These are phyloP conservation scores for Acleris cristana DNA, from an alignment of 2,888 invertebrate genomes.

Conservation along the genomic window DNA sequence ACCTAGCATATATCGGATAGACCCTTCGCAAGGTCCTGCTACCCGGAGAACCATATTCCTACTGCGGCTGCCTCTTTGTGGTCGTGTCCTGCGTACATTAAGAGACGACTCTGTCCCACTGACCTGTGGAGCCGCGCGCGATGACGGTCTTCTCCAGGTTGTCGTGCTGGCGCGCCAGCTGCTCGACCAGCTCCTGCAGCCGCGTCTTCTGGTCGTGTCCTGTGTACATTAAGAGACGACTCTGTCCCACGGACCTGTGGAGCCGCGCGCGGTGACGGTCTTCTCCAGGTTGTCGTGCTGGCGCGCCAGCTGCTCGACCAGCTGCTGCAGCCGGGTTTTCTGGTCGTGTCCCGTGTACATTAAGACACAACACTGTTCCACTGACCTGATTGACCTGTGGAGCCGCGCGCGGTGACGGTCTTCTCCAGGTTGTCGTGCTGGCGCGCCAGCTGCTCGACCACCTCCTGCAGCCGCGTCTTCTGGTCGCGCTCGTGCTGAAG, in stretches of 20 bases:
- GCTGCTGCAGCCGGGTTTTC: conserved; percentile 94
- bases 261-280: conserved; percentile 89
- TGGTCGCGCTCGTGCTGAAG: conserved; percentile 98
- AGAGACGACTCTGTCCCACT: conserved; percentile 45
- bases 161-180: conserved; percentile 98
- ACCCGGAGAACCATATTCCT: conserved; percentile 86
- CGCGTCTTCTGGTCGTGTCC: conserved; percentile 94
- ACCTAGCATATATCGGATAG: too few species aligned
- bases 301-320: conserved; percentile 92
- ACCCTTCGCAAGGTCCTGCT: too few species aligned
- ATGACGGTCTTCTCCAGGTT: conserved; percentile 96
- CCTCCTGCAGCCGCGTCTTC: conserved; percentile 95
- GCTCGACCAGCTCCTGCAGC: conserved; percentile 91
- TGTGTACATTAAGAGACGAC: not conserved
- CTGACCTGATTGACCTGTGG: conserved; percentile 78
- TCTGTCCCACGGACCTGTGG: conserved; percentile 65
- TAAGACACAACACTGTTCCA: conserved; percentile 23
- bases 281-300: conserved; percentile 98
- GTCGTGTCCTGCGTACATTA: conserved; percentile 82
- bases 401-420: conserved; percentile 89
- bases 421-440: conserved; percentile 98
- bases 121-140: conserved; percentile 83
- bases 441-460: conserved; percentile 98
- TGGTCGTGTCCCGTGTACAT: conserved; percentile 87
- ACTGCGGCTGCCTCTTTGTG: conserved; percentile 94